Base-by-base conservation (phyloP, 2,113 vertebrate species). In the Rhea americana region DNA sequence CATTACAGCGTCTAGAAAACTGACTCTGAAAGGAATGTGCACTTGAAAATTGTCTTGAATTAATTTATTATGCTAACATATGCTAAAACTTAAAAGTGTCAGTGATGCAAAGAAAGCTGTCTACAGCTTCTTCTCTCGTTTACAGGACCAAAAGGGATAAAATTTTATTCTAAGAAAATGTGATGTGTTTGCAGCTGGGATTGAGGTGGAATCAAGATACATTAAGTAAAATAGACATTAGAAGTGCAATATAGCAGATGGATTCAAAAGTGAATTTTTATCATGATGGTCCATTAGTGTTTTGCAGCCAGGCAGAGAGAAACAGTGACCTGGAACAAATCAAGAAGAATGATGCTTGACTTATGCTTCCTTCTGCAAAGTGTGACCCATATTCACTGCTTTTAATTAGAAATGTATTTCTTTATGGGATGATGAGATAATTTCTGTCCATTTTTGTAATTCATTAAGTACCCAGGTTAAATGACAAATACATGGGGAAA, bases 271-370 rank as follows among this genome's bases (percentile, higher is more conserved):
- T 48, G 61, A 94, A 94, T 95, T 96, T 96, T 96, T 95, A 92
- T 97, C 82, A 82, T 77, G 79, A 95, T 21, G 41, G 94, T 93
- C 92, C 88, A 94, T 96, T 93, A 94, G 50, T 47, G 53, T 91
- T 96, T 89, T 92, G 59, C 67, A 97, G 82, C 61, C 58, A 96
- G 83, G 86, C 93, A 94, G 88, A 92, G 87, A 81, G 91, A 94
- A 94, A 97, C 93, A 94, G 96, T 96, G 96, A 96, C 92, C 96
- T 88, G 67, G 95, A 97, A 97, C 89, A 97, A 97, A 97, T 97
- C 58, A 95, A 91, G 90, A 97, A 95, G 89, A 96, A 96, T 82
- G 83, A 96, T 92, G 85, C 89, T 94, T 96, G 87, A 94, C 96
- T 96, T 96, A 82, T 71, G 48, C 80, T 96, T 95, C 75, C 68